These are phyloP conservation scores for Timema cristinae DNA, from an alignment of 2,888 invertebrate genomes.

Conservation along the genomic window DNA sequence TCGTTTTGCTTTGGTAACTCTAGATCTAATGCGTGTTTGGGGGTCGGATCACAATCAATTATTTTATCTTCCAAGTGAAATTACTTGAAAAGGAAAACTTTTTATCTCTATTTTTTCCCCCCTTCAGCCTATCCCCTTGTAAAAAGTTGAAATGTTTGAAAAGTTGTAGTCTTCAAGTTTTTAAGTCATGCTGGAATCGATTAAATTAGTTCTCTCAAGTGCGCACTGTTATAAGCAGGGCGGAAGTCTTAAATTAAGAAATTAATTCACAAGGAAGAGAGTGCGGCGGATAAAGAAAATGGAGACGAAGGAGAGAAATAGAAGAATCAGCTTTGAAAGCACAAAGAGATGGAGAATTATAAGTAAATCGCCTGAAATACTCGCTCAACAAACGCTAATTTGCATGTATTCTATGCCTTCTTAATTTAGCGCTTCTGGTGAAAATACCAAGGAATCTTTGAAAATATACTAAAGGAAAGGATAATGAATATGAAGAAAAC, in stretches of 20 bases:
- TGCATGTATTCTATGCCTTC: slow-evolving; percentile 9
- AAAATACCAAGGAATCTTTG: too few relatives aligned
- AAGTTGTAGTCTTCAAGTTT: slow-evolving; percentile 2
- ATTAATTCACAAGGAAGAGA: neutral
- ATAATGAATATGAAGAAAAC: too few relatives aligned
- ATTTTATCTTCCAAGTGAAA: slow-evolving; percentile 10
- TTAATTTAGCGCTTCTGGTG: too few relatives aligned
- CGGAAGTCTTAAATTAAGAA: neutral
- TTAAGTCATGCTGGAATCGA: slow-evolving; percentile 13
- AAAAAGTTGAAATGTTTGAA: neutral
- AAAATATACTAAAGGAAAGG: too few relatives aligned
- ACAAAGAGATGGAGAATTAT: slow-evolving; percentile 11
- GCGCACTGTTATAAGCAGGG: neutral
- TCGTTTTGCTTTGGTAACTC: too few relatives aligned
- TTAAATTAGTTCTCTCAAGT: slow-evolving; percentile 9
- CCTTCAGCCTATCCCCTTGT: too few relatives aligned
- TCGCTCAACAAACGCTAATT: slow-evolving; percentile 17
- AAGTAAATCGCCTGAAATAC: slow-evolving; percentile 17
- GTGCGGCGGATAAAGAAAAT: too few relatives aligned
- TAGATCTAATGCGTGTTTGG: too few relatives aligned
- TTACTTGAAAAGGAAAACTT: slow-evolving; percentile 4
- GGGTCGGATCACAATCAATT: neutral
- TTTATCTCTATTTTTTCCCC: too few relatives aligned
- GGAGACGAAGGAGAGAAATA: neutral
- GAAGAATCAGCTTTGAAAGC: neutral